phyloP scores from a whole-genome alignment of 1,140 invertebrate genomes.

The Plodia interpunctella region DNA sequence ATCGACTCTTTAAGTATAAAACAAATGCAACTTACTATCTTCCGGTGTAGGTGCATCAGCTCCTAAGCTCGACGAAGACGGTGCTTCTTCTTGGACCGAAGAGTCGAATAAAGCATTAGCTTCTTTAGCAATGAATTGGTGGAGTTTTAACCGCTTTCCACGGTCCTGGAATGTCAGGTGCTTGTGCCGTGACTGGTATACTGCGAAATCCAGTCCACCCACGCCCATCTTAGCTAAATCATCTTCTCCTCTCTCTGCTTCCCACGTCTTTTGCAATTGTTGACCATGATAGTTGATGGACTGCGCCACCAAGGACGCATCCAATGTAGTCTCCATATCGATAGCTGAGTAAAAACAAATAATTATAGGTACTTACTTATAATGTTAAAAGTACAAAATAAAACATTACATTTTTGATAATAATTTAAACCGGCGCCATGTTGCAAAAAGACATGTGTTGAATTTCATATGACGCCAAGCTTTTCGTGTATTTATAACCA shows the following conservation, averaged over 20 bases:
- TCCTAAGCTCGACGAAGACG: slow-evolving; percentile 63
- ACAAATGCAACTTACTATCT: slow-evolving; percentile 59
- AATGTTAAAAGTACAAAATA: no score
- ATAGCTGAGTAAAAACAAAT: slow-evolving; percentile 3
- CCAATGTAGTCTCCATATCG: slow-evolving; percentile 77
- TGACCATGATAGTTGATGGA: slow-evolving; percentile 90
- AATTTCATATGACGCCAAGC: no score
- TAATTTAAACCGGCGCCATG: no score
- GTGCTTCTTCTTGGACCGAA: slow-evolving; percentile 75
- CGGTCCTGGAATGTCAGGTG: slow-evolving; percentile 87
- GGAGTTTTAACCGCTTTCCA: slow-evolving; percentile 87
- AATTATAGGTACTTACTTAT: neutral
- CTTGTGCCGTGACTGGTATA: slow-evolving; percentile 87
- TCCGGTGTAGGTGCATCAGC: slow-evolving; percentile 60
- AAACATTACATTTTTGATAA: no score
- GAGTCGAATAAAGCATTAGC: slow-evolving; percentile 82
- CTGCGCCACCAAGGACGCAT: slow-evolving; percentile 83
- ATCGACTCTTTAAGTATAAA: no score
- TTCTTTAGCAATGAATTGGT: slow-evolving; percentile 90
- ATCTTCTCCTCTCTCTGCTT: slow-evolving; percentile 85
- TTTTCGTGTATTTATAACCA: no score
- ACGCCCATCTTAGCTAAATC: slow-evolving; percentile 83
- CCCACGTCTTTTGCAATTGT: slow-evolving; percentile 90
- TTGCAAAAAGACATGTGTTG: no score
- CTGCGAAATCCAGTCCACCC: slow-evolving; percentile 82